A percentile compares a stretch with the other conserved stretches of the same genome.
Evolutionary conservation across 2,797 vertebrate genomes (phyloP).

Genomic region (Platalea minor): DNA sequence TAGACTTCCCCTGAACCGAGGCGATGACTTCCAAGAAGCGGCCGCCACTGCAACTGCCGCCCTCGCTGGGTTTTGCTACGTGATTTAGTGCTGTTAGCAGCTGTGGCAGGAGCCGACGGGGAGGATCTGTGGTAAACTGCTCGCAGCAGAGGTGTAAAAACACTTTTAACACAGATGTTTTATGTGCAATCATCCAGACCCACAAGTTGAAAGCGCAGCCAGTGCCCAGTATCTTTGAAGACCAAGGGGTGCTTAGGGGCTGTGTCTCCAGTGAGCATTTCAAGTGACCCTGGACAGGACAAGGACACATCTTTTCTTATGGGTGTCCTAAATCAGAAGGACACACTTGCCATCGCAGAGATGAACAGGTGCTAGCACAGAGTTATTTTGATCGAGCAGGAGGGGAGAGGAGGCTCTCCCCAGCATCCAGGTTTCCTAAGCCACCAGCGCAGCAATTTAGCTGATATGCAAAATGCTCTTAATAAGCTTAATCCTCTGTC

Average conservation of each 20-base stretch:
- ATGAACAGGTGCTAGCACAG: background rate
- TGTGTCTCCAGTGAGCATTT: background rate
- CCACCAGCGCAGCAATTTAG: background rate
- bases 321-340: background rate
- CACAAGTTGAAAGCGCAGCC: background rate
- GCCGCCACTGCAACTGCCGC: accelerated
- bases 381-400: background rate
- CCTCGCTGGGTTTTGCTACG: background rate
- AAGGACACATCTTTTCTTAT: background rate
- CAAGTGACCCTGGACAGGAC: background rate
- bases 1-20: background rate
- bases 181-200: accelerated
- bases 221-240: background rate
- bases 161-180: background rate
- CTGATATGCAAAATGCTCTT: background rate
- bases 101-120: accelerated
- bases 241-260: background rate
- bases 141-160: background rate
- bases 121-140: background rate
- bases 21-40: background rate
- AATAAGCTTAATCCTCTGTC: background rate
- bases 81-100: background rate
- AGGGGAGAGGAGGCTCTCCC: background rate
- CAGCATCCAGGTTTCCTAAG: background rate
- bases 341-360: background rate